phyloP scores from a whole-genome alignment of 2,888 invertebrate species.

The Auanema sp. region DNA sequence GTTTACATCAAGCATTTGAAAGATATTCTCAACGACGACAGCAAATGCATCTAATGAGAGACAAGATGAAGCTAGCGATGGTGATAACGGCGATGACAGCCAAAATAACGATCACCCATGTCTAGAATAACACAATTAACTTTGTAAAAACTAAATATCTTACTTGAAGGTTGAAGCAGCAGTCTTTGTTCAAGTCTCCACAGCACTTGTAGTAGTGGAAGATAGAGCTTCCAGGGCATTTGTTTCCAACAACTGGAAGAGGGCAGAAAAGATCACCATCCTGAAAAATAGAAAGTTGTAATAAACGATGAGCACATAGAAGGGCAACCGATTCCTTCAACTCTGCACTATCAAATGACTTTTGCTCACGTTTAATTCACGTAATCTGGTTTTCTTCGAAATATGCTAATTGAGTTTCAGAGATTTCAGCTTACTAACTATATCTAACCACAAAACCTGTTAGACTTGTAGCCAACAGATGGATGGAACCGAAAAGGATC shows the following conservation, averaged over 20 bases:
- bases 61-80: conserved; percentile 51
- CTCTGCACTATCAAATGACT: too few species aligned
- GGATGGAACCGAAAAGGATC: neutral
- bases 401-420: too few species aligned
- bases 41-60: conserved; percentile 53
- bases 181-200: conserved; percentile 56
- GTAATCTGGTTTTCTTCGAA: too few species aligned
- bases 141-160: neutral
- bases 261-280: conserved; percentile 58
- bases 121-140: conserved; percentile 27
- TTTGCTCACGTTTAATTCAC: too few species aligned
- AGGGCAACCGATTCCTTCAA: too few species aligned
- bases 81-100: conserved; percentile 53
- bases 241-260: conserved; percentile 49
- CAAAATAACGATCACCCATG: conserved; percentile 56
- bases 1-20: neutral
- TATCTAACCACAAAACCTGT: too few species aligned
- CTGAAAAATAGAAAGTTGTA: conserved; percentile 26
- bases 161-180: conserved; percentile 58
- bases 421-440: too few species aligned
- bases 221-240: conserved; percentile 52
- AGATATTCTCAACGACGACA: conserved; percentile 44
- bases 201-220: conserved; percentile 62
- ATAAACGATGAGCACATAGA: neutral
- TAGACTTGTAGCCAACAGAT: neutral